Evolutionary conservation across 2,797 vertebrate genomes (phyloP), one percentile per base, ranked within the genome.

Genomic region (Cynodonichthys magdalenae): DNA sequence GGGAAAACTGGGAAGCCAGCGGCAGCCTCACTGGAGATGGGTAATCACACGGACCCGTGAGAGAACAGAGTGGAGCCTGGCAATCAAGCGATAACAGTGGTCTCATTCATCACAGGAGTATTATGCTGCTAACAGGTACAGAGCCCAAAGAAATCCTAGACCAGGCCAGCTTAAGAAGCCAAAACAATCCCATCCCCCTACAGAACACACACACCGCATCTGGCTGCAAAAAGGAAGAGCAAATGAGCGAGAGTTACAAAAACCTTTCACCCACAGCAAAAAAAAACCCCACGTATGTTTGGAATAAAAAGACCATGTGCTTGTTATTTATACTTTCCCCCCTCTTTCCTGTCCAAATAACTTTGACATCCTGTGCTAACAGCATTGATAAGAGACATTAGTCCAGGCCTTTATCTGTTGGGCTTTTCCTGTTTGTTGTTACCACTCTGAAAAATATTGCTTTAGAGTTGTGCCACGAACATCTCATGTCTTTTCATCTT

Each of bases 71-170:
- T 53, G 85, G 80, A 31, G 80, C 87, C 87, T 88, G 89, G 86
- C 86, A 89, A 90, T 92, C 88, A 84, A 61, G 78, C 79, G 82
- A 82, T 84, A 89, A 90, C 89, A 92, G 82, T 84, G 86, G 81
- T 65, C 73, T 90, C 89, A 92, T 92, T 92, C 91, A 92, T 90
- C 88, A 89, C 84, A 85, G 74, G 81, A 69, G 85, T 67, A 88
- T 87, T 84, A 86, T 87, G 74, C 77, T 17, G 62, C 86, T 75
- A 66, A 48, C 87, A 91, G 90, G 87, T 90, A 91, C 85, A 82
- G 53, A 82, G 83, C 82, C 72, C 71, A 73, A 24, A 82, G 86
- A 90, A 90, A 92, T 79, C 69, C 79, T 84, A 90, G 59, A 83
- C 88, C 80, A 69, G 62, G 69, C 68, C 74, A 73, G 70, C 58